Evolutionary conservation across 1,140 invertebrate species (phyloP).

Genomic region (Rhagoletis zephyria): DNA sequence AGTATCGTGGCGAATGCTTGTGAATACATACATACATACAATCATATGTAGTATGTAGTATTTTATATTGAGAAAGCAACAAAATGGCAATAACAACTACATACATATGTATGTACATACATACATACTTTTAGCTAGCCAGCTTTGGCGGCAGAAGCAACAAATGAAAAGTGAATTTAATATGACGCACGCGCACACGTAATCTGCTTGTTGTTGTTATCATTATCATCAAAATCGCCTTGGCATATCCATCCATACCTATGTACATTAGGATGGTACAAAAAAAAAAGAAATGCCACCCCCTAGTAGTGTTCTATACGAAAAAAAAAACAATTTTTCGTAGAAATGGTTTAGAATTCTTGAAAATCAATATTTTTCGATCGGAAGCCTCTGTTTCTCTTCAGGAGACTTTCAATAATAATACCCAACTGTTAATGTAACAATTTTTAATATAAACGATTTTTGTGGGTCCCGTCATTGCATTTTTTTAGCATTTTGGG

Average conservation of each 20-base stretch:
- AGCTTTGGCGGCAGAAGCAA: constrained; percentile 48
- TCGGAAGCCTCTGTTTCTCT: too few relatives aligned
- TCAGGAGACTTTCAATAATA: too few relatives aligned
- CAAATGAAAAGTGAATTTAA: constrained; percentile 50
- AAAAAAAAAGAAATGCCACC: too few relatives aligned
- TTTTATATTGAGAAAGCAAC: constrained; percentile 41
- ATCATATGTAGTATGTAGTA: not conserved
- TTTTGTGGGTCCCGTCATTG: too few relatives aligned
- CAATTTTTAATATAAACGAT: too few relatives aligned
- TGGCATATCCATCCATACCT: not conserved
- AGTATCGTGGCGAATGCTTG: constrained; percentile 55
- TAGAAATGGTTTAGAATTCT: too few relatives aligned
- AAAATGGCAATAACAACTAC: constrained; percentile 8
- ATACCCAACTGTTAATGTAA: too few relatives aligned
- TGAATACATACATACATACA: not conserved
- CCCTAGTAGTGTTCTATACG: too few relatives aligned
- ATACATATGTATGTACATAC: not conserved
- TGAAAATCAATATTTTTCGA: too few relatives aligned
- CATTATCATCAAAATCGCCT: constrained; percentile 39
- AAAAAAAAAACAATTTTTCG: too few relatives aligned
- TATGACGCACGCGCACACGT: constrained; percentile 50
- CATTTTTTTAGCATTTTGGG: too few relatives aligned
- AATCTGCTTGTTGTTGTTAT: constrained; percentile 29
- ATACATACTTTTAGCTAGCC: not conserved
- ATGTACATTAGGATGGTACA: not conserved